These are phyloP conservation scores for Turritopsis dohrnii DNA, from an alignment of 30 jellyfish, hydroid and myxozoan species.

Conservation along the genomic window DNA sequence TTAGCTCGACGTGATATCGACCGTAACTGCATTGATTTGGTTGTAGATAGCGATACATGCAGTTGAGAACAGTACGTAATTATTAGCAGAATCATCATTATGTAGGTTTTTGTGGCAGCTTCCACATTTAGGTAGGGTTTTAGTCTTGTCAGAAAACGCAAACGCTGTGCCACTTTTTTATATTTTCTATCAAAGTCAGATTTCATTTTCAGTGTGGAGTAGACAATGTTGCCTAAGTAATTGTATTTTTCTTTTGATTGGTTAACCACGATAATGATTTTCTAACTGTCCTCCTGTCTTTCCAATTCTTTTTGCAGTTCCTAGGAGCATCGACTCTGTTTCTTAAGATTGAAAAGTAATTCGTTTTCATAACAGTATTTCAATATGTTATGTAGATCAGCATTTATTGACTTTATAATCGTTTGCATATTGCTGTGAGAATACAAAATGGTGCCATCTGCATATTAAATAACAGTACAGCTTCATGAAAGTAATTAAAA, in stretches of 20 bases:
- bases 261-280: not conserved
- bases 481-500: not conserved
- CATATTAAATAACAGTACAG: not conserved
- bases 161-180: not conserved
- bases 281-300: not conserved
- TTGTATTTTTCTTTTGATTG: not conserved
- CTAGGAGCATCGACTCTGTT: not conserved
- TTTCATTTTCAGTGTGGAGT: not conserved
- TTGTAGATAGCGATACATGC: not conserved
- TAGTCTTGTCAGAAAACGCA: not conserved
- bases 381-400: not conserved
- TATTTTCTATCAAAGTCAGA: not conserved
- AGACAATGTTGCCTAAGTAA: not conserved
- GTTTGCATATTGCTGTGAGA: not conserved
- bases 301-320: not conserved
- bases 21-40: not conserved
- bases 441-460: not conserved
- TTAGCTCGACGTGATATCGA: not conserved
- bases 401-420: not conserved
- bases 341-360: not conserved
- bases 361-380: not conserved
- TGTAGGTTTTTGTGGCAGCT: not conserved
- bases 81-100: not conserved
- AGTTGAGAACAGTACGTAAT: not conserved
- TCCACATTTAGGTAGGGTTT: not conserved